A percentile compares a stretch with the other conserved stretches of the same genome.
These are phyloP conservation scores for Drosophila gaucha DNA, from an alignment of 2,888 invertebrate genomes.

Conservation along the genomic window DNA sequence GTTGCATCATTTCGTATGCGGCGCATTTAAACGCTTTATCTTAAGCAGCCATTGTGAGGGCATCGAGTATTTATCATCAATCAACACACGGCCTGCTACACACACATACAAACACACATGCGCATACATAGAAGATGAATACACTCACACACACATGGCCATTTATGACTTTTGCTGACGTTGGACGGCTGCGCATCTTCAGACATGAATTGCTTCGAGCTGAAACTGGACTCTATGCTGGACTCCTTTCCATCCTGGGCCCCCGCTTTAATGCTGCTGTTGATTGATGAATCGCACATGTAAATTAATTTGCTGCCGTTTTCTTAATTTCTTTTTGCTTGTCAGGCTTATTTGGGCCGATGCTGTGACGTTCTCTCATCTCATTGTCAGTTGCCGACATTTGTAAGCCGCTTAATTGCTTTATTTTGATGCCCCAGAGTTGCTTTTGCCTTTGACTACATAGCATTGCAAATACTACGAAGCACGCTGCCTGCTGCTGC, in stretches of 20 bases:
- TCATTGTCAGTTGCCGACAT: constrained; percentile 64
- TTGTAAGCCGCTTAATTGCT: constrained; percentile 81
- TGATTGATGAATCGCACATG: constrained; percentile 81
- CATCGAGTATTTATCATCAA: constrained; percentile 77
- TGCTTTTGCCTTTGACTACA: constrained; percentile 53
- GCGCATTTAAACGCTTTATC: constrained; percentile 78
- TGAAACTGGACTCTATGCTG: constrained; percentile 25
- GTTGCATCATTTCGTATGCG: constrained; percentile 81
- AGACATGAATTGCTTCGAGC: constrained; percentile 23
- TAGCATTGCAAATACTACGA: constrained; percentile 14
- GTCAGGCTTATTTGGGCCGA: constrained; percentile 67
- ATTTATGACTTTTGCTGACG: constrained; percentile 74
- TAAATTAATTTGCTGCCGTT: constrained; percentile 80
- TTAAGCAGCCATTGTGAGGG: constrained; percentile 65
- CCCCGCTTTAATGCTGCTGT: constrained; percentile 14
- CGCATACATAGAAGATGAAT: too few species aligned
- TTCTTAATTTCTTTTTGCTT: constrained; percentile 77
- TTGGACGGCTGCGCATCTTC: constrained; percentile 52
- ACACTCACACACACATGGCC: constrained; percentile 30
- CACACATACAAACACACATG: constrained; percentile 26
- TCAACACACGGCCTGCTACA: constrained; percentile 67
- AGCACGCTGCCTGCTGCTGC: neutral
- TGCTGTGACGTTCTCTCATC: constrained; percentile 46
- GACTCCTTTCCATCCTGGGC: neutral
- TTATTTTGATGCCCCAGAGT: constrained; percentile 69